phyloP scores from a whole-genome alignment of 2,797 vertebrate genomes.

The Arctocebus calabarensis region DNA sequence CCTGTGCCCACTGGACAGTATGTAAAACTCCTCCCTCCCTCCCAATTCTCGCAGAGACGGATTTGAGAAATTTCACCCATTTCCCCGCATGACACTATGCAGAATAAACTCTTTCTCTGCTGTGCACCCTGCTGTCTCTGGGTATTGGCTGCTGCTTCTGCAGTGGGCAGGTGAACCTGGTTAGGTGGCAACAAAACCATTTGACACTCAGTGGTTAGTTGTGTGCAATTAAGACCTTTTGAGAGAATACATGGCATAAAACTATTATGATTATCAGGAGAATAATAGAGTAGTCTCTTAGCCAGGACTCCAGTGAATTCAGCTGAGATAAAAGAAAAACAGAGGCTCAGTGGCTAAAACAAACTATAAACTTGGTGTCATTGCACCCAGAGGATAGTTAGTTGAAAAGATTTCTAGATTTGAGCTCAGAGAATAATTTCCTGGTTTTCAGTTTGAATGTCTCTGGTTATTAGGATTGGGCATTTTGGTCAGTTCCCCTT shows the following conservation, averaged over 20 bases:
- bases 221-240: neutral
- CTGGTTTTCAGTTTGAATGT: neutral
- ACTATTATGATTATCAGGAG: neutral
- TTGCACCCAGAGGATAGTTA: neutral
- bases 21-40: too few relatives aligned
- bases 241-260: neutral
- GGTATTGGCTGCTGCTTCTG: too few relatives aligned
- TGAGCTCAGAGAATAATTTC: neutral
- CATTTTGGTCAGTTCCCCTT: neutral
- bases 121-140: too few relatives aligned
- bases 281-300: neutral
- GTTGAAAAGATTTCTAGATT: neutral
- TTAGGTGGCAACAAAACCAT: neutral
- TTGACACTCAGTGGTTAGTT: neutral
- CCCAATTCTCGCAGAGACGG: too few relatives aligned
- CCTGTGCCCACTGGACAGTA: too few relatives aligned
- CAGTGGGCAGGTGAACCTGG: too few relatives aligned
- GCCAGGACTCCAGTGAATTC: neutral
- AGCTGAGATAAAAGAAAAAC: neutral
- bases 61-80: too few relatives aligned
- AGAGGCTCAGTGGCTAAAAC: too few relatives aligned
- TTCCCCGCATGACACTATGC: too few relatives aligned
- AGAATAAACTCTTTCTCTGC: too few relatives aligned
- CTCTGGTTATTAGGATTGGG: neutral
- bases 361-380: too few relatives aligned